phyloP scores from a whole-genome alignment of 1,140 invertebrate species.

The Drosophila sechellia region DNA sequence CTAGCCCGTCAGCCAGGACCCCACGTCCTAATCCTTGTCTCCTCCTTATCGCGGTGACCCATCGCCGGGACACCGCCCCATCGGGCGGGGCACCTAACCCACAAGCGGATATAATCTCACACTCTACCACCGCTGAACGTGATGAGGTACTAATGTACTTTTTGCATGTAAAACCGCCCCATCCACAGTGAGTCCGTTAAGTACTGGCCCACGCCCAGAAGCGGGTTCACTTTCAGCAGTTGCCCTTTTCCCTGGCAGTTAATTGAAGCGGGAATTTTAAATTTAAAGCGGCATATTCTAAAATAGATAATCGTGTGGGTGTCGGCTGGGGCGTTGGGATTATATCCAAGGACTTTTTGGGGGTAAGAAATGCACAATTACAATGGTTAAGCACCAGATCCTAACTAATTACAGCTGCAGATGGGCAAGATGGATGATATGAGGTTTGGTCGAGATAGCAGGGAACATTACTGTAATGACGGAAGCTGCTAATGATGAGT shows the following conservation, averaged over 20 bases:
- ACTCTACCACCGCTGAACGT: constrained; percentile 50
- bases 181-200: constrained; percentile 23
- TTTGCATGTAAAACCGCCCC: constrained; percentile 50
- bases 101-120: constrained; percentile 49
- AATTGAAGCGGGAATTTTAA: constrained; percentile 48
- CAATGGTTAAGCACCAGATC: constrained; percentile 19
- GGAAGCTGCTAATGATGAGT: constrained; percentile 31
- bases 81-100: neutral
- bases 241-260: constrained; percentile 36
- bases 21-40: constrained; percentile 32
- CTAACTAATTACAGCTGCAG: constrained; percentile 52
- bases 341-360: neutral
- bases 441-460: constrained; percentile 15
- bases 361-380: constrained; percentile 23
- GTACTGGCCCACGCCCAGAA: constrained; percentile 25
- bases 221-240: constrained; percentile 24
- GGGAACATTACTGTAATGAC: constrained; percentile 31
- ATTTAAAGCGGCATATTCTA: constrained; percentile 53
- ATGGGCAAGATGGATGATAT: constrained; percentile 28
- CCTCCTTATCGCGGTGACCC: constrained; percentile 40
- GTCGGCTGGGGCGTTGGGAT: neutral
- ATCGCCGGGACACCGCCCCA: constrained; percentile 10
- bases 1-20: neutral
- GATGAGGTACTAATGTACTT: constrained; percentile 74
- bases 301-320: constrained; percentile 53